These are phyloP conservation scores for Penaeus vannamei DNA, from an alignment of 1,140 invertebrate genomes.

Conservation along the genomic window DNA sequence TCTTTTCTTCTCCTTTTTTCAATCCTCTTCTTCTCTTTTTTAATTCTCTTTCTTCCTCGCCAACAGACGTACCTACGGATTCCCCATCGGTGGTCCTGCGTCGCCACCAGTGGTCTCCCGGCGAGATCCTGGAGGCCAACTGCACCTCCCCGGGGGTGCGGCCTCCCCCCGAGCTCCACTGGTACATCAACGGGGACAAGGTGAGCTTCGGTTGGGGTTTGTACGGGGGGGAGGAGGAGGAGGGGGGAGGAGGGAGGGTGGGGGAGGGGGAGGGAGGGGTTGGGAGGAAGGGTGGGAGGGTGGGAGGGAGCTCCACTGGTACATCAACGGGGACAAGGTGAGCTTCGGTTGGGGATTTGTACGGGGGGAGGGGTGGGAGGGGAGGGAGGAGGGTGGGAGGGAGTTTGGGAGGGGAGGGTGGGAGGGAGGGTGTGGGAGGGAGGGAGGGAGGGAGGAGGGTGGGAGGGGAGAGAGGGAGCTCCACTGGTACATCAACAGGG, in stretches of 20 bases:
- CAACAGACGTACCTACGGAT: not conserved
- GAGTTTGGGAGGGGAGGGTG: not conserved
- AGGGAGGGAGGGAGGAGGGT: not conserved
- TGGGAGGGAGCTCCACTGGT: not conserved
- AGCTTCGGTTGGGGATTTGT: not conserved
- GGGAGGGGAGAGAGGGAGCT: not conserved
- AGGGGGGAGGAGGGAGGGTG: not conserved
- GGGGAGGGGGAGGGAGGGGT: not conserved
- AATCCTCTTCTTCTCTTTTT: no score
- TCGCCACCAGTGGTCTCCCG: not conserved
- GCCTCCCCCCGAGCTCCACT: not conserved
- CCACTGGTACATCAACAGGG: slow-evolving; percentile 32
- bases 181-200: slow-evolving; percentile 45
- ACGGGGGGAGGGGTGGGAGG: not conserved
- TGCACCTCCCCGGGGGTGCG: not conserved
- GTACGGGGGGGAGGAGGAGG: not conserved
- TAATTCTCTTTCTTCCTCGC: not conserved
- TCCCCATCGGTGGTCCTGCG: not conserved
- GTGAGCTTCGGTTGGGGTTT: not conserved
- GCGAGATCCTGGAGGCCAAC: not conserved
- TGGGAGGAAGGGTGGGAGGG: not conserved
- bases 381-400: not conserved
- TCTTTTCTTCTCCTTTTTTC: no score
- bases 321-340: slow-evolving; percentile 49
- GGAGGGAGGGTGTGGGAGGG: not conserved